phyloP scores from a whole-genome alignment of 2,888 invertebrate genomes.

The Scrobipalpa atriplicella region DNA sequence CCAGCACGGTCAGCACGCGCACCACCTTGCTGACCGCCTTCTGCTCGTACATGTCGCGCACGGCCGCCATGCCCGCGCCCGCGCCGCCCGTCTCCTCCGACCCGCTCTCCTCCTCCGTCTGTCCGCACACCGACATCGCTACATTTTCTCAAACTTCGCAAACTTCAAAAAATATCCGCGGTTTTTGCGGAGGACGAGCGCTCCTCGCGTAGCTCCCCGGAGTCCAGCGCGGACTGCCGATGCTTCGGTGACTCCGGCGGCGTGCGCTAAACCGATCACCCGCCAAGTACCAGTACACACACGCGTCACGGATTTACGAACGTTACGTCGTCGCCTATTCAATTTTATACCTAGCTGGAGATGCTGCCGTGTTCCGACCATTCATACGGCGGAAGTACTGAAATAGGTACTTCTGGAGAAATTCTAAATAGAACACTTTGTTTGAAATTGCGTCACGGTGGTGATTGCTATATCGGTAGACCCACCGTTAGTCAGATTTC shows the following conservation, averaged over 20 bases:
- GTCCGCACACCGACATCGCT: constrained; percentile 70
- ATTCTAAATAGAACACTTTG: constrained; percentile 18
- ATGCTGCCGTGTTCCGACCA: constrained; percentile 46
- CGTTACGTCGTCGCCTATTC: constrained; percentile 51
- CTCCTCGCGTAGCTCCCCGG: constrained; percentile 28
- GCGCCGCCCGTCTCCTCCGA: constrained; percentile 54
- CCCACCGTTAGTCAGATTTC: no score
- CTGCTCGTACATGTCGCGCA: constrained; percentile 66
- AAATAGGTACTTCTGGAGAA: constrained; percentile 45
- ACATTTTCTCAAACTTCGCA: constrained; percentile 46
- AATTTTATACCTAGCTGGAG: constrained; percentile 54
- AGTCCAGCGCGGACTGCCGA: constrained; percentile 44
- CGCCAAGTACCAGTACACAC: constrained; percentile 34
- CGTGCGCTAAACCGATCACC: constrained; percentile 67
- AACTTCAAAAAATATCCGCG: constrained; percentile 8
- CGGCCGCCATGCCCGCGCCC: constrained; percentile 44
- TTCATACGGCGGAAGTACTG: constrained; percentile 48
- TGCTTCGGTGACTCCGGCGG: constrained; percentile 51
- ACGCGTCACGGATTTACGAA: constrained; percentile 69
- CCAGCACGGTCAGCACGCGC: constrained; percentile 89
- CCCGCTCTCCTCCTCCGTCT: constrained; percentile 61
- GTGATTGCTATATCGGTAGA: not conserved
- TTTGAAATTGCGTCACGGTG: constrained; percentile 1
- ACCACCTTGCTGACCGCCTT: constrained; percentile 74
- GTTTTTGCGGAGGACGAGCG: constrained; percentile 24